Evolutionary conservation across 2,888 invertebrate species (phyloP).

Genomic region (Tinea trinotella): DNA sequence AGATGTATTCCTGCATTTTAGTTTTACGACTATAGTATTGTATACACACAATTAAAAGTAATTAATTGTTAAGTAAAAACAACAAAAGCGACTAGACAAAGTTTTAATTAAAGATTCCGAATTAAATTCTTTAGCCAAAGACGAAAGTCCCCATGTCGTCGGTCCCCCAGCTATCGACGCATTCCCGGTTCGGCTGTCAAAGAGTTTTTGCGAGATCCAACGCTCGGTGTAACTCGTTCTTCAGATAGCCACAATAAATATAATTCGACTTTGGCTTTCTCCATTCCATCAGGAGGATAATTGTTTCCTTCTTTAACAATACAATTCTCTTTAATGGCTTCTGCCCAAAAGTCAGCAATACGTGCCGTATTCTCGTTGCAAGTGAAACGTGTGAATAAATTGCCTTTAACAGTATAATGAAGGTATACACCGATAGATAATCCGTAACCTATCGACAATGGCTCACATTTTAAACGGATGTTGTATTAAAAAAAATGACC

Average conservation of each 20-base stretch:
- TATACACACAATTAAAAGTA: background rate
- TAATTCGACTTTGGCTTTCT: conserved; percentile 36
- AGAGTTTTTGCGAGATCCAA: conserved; percentile 51
- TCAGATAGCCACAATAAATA: conserved; percentile 52
- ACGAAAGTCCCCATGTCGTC: conserved; percentile 35
- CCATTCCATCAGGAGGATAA: conserved; percentile 8
- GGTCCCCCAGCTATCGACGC: conserved; percentile 36
- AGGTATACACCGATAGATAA: conserved; percentile 8
- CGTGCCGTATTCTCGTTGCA: background rate
- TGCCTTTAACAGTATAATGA: background rate
- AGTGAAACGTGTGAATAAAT: background rate
- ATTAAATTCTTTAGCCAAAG: conserved; percentile 49
- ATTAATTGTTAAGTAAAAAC: background rate
- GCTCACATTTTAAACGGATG: conserved; percentile 22
- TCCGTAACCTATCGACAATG: conserved; percentile 20
- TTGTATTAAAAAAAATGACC: conserved; percentile 36
- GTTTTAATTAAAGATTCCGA: conserved; percentile 70
- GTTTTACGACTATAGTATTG: background rate
- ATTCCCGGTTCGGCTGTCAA: conserved; percentile 58
- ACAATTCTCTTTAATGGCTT: conserved; percentile 6
- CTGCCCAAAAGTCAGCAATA: background rate
- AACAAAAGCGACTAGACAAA: conserved; percentile 47
- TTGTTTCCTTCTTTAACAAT: conserved; percentile 9
- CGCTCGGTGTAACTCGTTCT: conserved; percentile 43
- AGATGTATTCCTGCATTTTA: background rate